These are phyloP conservation scores for Apodemia zela DNA, from an alignment of 2,888 invertebrate species.

Conservation along the genomic window DNA sequence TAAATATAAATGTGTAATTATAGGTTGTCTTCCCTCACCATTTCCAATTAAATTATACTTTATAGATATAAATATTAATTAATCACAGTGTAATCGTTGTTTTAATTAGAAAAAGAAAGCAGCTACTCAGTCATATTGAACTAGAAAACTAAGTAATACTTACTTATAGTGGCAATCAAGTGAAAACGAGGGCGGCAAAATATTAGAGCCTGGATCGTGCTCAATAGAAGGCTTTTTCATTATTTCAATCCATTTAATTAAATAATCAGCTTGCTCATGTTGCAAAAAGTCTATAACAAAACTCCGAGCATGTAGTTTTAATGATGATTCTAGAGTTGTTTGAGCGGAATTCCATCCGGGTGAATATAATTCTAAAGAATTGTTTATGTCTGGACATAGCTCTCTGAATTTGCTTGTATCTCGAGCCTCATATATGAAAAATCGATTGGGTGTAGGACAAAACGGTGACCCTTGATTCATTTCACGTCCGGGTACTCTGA, in stretches of 20 bases:
- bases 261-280: slow-evolving; percentile 86
- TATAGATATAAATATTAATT: too few species aligned
- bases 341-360: slow-evolving; percentile 83
- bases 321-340: slow-evolving; percentile 62
- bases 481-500: slow-evolving; percentile 85
- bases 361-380: slow-evolving; percentile 84
- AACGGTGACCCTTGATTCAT: slow-evolving; percentile 68
- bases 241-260: slow-evolving; percentile 89
- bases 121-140: not conserved
- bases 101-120: too few species aligned
- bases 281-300: slow-evolving; percentile 88
- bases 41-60: too few species aligned
- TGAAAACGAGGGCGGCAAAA: slow-evolving; percentile 65
- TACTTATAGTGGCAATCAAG: slow-evolving; percentile 87
- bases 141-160: slow-evolving; percentile 34
- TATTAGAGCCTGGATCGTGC: slow-evolving; percentile 73
- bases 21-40: too few species aligned
- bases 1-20: too few species aligned
- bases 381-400: slow-evolving; percentile 83
- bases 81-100: too few species aligned
- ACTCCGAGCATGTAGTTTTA: slow-evolving; percentile 83
- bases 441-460: slow-evolving; percentile 85
- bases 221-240: slow-evolving; percentile 82
- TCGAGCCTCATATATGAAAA: slow-evolving; percentile 86
- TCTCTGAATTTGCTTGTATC: slow-evolving; percentile 82